Evolutionary conservation across 2,113 vertebrate species (phyloP), one percentile per base, ranked within the genome.

Genomic region (Hippoglossus stenolepis): DNA sequence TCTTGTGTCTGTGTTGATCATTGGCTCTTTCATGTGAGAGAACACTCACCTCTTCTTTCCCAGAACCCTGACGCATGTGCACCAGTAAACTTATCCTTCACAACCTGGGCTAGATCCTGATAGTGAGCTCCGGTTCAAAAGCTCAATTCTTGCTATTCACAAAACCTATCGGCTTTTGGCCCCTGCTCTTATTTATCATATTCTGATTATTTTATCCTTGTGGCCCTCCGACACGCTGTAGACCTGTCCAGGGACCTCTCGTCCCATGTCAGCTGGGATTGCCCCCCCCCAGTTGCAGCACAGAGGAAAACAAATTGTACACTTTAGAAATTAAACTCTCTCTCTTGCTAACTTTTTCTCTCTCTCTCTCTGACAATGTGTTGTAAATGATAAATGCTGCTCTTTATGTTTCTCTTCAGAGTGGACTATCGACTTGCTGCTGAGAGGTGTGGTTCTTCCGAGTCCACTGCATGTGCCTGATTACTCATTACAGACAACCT

Each of bases 401-500:
- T 21, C 40, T 12, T 17, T 47, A 40, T 7, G 9, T 9, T 20
- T 61, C 9, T 43, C 20, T 15, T 10, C 2, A 6, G 11, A 45
- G 20, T 63, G 70, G 67, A 80, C 73, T 75, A 65, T 90, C 0
- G 72, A 86, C 70, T 65, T 74, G 67, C 49, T 8, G 26, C 73
- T 18, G 24, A 62, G 75, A 85, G 87, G 83, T 64, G 85, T 58
- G 83, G 69, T 35, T 77, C 43, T 26, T 21, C 7, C 7, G 14
- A 20, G 13, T 47, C 43, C 18, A 17, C 61, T 40, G 60, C 11
- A 21, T 47, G 17, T 13, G 43, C n/a, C 61, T 59, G 75, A 74
- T 89, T 79, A 83, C 62, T 77, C 73, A 86, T 85, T 80, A 75
- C 56, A 75, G 51, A 31, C 51, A 58, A 91, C 89, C 92, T 92